Percentiles rank a stretch among this genome's conserved stretches.
These are phyloP conservation scores for Astropecten irregularis DNA, from an alignment of 53 echinoderm and acorn worm species.

Conservation along the genomic window DNA sequence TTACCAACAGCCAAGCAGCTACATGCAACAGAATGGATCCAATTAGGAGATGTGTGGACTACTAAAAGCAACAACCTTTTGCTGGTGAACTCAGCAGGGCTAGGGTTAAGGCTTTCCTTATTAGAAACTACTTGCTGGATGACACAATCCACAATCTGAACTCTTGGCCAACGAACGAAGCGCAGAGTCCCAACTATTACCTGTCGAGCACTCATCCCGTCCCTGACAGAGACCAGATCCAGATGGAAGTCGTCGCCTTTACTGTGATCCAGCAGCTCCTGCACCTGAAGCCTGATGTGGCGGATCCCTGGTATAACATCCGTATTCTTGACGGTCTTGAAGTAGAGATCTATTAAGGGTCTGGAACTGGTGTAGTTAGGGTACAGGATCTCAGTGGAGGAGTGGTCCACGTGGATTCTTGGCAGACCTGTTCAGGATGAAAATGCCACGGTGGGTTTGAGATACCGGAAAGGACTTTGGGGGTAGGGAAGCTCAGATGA, in stretches of 20 bases:
- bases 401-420: slow-evolving; percentile 54
- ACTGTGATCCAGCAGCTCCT: slow-evolving; percentile 46
- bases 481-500: no score
- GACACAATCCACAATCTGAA: no score
- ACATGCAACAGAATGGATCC: no score
- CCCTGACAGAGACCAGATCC: slow-evolving; percentile 68
- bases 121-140: no score
- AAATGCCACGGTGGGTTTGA: background rate
- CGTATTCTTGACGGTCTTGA: slow-evolving; percentile 35
- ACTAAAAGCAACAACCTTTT: no score
- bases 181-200: no score
- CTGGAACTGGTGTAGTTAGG: slow-evolving; percentile 64
- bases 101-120: no score
- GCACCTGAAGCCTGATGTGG: slow-evolving; percentile 41
- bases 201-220: slow-evolving; percentile 68
- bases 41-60: no score
- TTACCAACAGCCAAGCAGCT: no score
- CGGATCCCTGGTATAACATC: slow-evolving; percentile 58
- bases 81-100: no score
- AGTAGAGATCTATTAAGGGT: slow-evolving; percentile 35
- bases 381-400: slow-evolving; percentile 64
- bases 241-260: slow-evolving; percentile 52
- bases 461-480: no score
- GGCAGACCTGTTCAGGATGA: slow-evolving; percentile 51
- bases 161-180: no score